Conservation (phyloP, 2,888 invertebrate genomes). For the Ryuthela nishihirai region DNA sequence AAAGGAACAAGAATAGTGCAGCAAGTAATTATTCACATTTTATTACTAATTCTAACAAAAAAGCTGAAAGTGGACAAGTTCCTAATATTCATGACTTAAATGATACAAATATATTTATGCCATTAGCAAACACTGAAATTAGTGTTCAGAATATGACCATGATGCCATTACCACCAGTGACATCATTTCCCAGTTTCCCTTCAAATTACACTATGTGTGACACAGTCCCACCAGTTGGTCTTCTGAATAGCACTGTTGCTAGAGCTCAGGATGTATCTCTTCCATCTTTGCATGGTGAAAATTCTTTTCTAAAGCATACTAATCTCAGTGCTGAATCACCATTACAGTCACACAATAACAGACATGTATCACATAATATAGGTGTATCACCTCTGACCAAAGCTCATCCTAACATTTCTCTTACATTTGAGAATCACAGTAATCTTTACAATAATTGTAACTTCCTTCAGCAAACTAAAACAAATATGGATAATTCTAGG, state of each 20-base stretch:
- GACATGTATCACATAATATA: slow-evolving; percentile 19
- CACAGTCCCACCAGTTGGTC: slow-evolving; percentile 20
- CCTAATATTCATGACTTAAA: slow-evolving; percentile 12
- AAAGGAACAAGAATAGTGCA: slow-evolving; percentile 14
- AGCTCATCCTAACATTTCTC: slow-evolving; percentile 23
- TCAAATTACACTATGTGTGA: slow-evolving; percentile 26
- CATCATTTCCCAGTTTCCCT: slow-evolving; percentile 31
- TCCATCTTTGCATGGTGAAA: slow-evolving; percentile 17
- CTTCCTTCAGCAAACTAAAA: slow-evolving; percentile 24
- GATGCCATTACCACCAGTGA: slow-evolving; percentile 30
- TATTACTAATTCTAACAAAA: slow-evolving; percentile 12
- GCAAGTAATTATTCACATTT: slow-evolving; percentile 10
- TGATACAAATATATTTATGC: slow-evolving; percentile 29
- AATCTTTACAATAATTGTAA: slow-evolving; percentile 27
- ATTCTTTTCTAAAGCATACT: slow-evolving; percentile 24
- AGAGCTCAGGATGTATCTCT: slow-evolving; percentile 22
- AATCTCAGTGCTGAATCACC: slow-evolving; percentile 27
- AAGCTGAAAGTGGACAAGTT: slow-evolving; percentile 10
- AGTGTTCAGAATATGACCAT: slow-evolving; percentile 29
- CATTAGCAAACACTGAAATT: slow-evolving; percentile 24
- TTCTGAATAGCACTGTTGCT: slow-evolving; percentile 18
- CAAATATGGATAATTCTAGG: slow-evolving; percentile 21
- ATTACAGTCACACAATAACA: slow-evolving; percentile 17
- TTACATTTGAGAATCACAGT: slow-evolving; percentile 27
- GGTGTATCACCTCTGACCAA: slow-evolving; percentile 16